These are phyloP conservation scores for Atrina japonica DNA, from an alignment of 2,888 invertebrate species.

Conservation along the genomic window DNA sequence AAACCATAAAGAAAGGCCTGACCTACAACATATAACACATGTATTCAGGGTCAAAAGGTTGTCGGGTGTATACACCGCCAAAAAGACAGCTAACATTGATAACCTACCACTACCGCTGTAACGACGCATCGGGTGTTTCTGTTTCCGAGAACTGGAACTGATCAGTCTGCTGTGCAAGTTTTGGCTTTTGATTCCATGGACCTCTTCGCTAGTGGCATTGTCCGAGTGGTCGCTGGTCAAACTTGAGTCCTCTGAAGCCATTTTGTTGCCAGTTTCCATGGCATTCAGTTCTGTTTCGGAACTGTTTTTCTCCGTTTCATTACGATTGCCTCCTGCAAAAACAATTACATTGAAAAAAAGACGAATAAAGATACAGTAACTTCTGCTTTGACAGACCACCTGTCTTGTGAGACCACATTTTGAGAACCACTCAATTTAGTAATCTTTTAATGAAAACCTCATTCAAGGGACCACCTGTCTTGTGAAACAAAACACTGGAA, in stretches of 20 bases:
- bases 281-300: conserved; percentile 15
- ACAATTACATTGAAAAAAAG: not conserved
- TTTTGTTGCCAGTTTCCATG: conserved; percentile 43
- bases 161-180: conserved; percentile 72
- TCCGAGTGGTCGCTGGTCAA: conserved; percentile 68
- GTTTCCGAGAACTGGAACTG: conserved; percentile 69
- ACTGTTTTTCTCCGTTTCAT: conserved; percentile 18
- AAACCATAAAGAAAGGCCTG: no score
- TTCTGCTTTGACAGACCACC: no score
- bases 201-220: conserved; percentile 51
- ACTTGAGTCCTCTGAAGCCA: conserved; percentile 68
- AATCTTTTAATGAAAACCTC: no score
- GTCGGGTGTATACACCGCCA: no score
- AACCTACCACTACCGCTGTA: conserved; percentile 54
- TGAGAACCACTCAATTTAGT: no score
- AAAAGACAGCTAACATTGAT: no score
- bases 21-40: no score
- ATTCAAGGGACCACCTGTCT: no score
- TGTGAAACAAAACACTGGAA: no score
- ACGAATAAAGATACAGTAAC: not conserved
- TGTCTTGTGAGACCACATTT: no score
- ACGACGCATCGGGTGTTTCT: conserved; percentile 74
- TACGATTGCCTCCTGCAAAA: conserved; percentile 2
- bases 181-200: conserved; percentile 62
- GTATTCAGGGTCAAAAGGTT: no score